Evolutionary conservation across 2,113 vertebrate species (phyloP).

Genomic region (Fukomys damarensis): DNA sequence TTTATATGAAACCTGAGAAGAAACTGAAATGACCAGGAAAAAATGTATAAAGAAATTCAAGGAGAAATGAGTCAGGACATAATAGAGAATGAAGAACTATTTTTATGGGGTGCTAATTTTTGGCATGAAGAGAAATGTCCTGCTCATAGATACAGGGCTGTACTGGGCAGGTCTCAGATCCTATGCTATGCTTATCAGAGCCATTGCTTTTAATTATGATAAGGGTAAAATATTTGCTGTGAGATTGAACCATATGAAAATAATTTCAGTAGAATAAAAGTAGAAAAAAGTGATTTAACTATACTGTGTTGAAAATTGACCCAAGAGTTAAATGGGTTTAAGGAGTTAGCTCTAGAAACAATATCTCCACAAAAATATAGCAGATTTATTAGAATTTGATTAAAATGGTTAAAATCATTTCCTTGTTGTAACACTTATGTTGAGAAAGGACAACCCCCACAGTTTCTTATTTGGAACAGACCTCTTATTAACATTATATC

Average conservation of each 20-base stretch:
- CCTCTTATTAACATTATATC: neutral
- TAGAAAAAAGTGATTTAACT: constrained; percentile 17
- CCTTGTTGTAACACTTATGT: constrained; percentile 6
- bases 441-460: neutral
- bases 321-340: constrained; percentile 45
- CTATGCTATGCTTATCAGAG: neutral
- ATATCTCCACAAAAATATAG: constrained; percentile 28
- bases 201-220: neutral
- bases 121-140: neutral
- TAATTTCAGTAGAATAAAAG: constrained; percentile 53
- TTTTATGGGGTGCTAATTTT: neutral
- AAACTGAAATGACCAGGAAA: neutral
- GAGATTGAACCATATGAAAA: constrained; percentile 52
- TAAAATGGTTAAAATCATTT: constrained; percentile 25
- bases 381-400: constrained; percentile 45
- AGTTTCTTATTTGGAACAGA: neutral
- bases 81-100: neutral
- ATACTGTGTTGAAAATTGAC: constrained; percentile 43
- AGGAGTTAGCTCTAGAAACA: constrained; percentile 49
- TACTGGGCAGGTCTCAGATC: neutral
- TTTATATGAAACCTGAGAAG: neutral
- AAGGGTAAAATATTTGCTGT: constrained; percentile 49
- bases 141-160: neutral
- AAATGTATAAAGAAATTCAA: neutral
- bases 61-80: neutral